Evolutionary conservation across 2,888 invertebrate species (phyloP).

Genomic region (Strigamia transsilvanica): DNA sequence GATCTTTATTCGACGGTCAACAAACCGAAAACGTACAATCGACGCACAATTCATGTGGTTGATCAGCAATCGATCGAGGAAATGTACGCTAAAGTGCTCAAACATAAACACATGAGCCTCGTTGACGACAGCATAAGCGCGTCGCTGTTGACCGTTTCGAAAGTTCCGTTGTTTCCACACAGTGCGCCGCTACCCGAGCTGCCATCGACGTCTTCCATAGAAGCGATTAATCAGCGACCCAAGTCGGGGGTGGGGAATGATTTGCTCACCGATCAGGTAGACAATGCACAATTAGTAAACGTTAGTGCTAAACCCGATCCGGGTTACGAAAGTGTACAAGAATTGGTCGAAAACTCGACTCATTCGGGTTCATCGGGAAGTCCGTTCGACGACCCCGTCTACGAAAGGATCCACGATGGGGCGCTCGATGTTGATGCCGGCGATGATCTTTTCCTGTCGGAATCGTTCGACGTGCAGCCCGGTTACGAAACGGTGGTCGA

Average conservation of each 20-base stretch:
- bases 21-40: conserved; percentile 36
- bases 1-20: conserved; percentile 46
- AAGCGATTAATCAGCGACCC: not conserved
- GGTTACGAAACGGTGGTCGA: conserved; percentile 50
- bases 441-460: not conserved
- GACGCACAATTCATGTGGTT: conserved; percentile 48
- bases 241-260: not conserved
- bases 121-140: not conserved
- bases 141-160: not conserved
- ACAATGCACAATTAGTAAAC: not conserved
- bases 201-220: not conserved
- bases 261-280: not conserved
- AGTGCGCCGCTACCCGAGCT: not conserved
- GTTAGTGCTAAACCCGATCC: not conserved
- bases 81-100: conserved; percentile 54
- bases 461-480: conserved; percentile 1
- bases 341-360: not conserved
- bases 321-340: conserved; percentile 34
- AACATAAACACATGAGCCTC: conserved; percentile 50
- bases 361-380: not conserved
- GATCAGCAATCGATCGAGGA: conserved; percentile 47
- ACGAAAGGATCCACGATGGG: conserved; percentile 32
- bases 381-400: conserved; percentile 40
- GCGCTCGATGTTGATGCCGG: no score
- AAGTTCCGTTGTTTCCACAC: not conserved